Evolutionary conservation across 1,140 invertebrate species (phyloP), one percentile per base, ranked within the genome.

Genomic region (Temnothorax curvispinosus): DNA sequence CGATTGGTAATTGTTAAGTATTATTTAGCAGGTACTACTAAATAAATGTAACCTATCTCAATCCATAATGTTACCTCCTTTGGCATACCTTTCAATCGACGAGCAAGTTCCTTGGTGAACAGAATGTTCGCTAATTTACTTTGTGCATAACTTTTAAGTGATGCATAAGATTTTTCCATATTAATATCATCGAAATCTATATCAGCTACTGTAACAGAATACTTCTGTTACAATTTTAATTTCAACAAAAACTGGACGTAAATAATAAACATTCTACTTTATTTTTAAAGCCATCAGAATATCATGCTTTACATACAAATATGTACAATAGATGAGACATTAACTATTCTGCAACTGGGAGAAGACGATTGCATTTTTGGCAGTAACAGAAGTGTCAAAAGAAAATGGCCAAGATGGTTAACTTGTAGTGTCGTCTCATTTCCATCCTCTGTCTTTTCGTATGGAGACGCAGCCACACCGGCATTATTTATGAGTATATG

Each of bases 401-500:
- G 95, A 92, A 99, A 99, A 92, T 98, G 98, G 0, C 98, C 98
- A 74, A 98, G 94, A 94, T 98, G 97, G 93, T 98, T 98, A 0
- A 97, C 96, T 18, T 97, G 97, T 21, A 98, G 95, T 88, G 98
- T 97, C 76, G 96, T 96, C 93, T 99, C 98, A 93, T 97, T 97
- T 0, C 98, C 98, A 90, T 99, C 98, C 81, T 96, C 96, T 0
- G 97, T 97, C 84, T 96, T 96, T 44, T 94, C 94, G 74, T 96
- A 94, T 0, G 97, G 97, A 86, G 96, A 96, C 94, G 96, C 96
- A 96, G 97, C 98, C 0, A 98, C 96, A 4, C 97, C 98, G 65
- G 98, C 98, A 95, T 98, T 98, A 89, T 98, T 98, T 18, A 98
- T 96, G 1, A 99, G 95, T 65, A 98, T 95, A 90, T 98, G 96